Evolutionary conservation across 2,797 vertebrate genomes (phyloP).

Genomic region (Danio choprae): DNA sequence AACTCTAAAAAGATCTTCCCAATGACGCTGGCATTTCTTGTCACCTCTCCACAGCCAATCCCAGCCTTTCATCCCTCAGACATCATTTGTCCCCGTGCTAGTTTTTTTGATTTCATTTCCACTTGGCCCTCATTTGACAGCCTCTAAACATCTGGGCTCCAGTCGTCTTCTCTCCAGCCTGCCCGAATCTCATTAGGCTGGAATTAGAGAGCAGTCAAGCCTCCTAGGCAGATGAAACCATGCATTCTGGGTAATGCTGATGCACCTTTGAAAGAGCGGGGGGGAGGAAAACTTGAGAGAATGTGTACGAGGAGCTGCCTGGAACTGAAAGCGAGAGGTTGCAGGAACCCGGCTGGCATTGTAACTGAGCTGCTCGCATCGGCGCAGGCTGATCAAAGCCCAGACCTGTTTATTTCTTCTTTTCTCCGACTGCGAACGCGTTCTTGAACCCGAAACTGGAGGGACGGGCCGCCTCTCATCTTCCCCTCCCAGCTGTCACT

Average conservation of each 20-base stretch:
- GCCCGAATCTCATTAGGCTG: conserved; percentile 83
- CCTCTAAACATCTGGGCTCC: conserved; percentile 48
- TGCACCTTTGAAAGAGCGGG: conserved; percentile 77
- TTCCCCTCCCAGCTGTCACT: conserved; percentile 72
- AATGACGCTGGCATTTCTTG: conserved; percentile 32
- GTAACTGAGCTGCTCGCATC: conserved; percentile 66
- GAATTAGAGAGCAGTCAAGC: conserved; percentile 77
- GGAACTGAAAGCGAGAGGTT: conserved; percentile 54
- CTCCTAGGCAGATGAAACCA: conserved; percentile 71
- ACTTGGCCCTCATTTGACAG: conserved; percentile 46
- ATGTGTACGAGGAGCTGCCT: conserved; percentile 57
- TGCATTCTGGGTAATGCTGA: conserved; percentile 77
- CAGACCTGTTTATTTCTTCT: conserved; percentile 67
- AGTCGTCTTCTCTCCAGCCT: conserved; percentile 45
- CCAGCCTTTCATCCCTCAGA: conserved; percentile 53
- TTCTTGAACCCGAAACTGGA: conserved; percentile 34
- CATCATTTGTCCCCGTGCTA: conserved; percentile 50
- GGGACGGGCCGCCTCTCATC: conserved; percentile 49
- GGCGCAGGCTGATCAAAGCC: conserved; percentile 75
- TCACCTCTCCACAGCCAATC: conserved; percentile 34
- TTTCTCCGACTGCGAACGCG: conserved; percentile 43
- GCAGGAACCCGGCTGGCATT: neutral
- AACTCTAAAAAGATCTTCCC: conserved; percentile 57
- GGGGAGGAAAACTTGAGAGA: neutral
- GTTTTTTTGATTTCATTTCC: conserved; percentile 48